These are phyloP conservation scores for Drosophila mayaguana DNA, from an alignment of 2,888 invertebrate species.

Conservation along the genomic window DNA sequence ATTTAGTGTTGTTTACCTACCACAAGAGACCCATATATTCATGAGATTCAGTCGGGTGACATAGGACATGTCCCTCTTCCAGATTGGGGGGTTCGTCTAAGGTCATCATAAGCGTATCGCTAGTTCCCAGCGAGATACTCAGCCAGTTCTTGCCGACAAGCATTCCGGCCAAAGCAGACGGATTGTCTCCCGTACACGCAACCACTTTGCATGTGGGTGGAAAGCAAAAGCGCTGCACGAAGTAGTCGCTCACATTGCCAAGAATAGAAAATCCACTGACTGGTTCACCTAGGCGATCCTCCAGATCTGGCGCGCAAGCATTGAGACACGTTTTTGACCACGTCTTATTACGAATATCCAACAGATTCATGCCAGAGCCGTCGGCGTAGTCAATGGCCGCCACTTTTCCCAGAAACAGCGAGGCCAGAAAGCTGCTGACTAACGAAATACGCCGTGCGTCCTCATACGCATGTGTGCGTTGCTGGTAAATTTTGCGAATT, in stretches of 20 bases:
- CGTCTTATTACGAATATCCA: slow-evolving; percentile 91
- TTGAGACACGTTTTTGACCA: slow-evolving; percentile 92
- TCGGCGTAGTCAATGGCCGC: slow-evolving; percentile 97
- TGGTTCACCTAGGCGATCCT: slow-evolving; percentile 90
- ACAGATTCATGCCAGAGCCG: slow-evolving; percentile 98
- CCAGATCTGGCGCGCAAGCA: slow-evolving; percentile 91
- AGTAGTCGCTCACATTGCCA: slow-evolving; percentile 91
- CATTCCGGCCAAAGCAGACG: slow-evolving; percentile 94
- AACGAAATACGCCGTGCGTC: slow-evolving; percentile 95
- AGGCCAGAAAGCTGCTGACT: slow-evolving; percentile 96
- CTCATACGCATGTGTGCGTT: slow-evolving; percentile 89
- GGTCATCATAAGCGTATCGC: slow-evolving; percentile 95
- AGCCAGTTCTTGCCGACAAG: slow-evolving; percentile 92
- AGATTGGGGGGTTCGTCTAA: slow-evolving; percentile 89
- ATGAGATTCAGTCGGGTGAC: slow-evolving; percentile 92
- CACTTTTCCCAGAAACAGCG: slow-evolving; percentile 93
- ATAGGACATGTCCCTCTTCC: slow-evolving; percentile 93
- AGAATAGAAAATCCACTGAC: slow-evolving; percentile 90
- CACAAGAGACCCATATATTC: slow-evolving; percentile 96
- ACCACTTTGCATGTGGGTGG: slow-evolving; percentile 91
- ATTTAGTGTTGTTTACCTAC: slow-evolving; percentile 85
- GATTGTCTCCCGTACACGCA: slow-evolving; percentile 98
- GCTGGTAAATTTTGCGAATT: slow-evolving; percentile 94
- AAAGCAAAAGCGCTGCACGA: slow-evolving; percentile 94
- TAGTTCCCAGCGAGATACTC: slow-evolving; percentile 96